Evolutionary conservation across 1,140 invertebrate genomes (phyloP), one percentile per base, ranked within the genome.

Genomic region (Trypoxylus dichotomus): DNA sequence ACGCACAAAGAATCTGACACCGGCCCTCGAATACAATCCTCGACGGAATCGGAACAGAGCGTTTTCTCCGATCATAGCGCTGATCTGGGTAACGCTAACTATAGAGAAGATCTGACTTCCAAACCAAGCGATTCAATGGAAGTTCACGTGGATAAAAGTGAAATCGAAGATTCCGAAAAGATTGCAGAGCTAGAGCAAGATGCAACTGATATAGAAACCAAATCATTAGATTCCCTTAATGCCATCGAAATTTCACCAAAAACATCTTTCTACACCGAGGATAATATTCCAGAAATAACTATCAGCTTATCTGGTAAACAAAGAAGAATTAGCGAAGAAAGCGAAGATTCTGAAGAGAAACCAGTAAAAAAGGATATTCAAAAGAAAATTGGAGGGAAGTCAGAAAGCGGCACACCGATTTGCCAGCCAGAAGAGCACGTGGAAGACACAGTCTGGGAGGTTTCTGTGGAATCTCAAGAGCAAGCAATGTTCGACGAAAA

Each of bases 381-480:
- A 13, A 21, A 24, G 24, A 29, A 68, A 27, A 24, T 78, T 11
- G 75, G 72, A n/a, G 75, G 79, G 41, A 80, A 82, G 76, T 47
- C 72, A 32, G 60, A 63, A 24, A 68, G 37, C 21, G 54, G 84
- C 79, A 88, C 88, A 37, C 87, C 89, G 0, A 85, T 91, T 42
- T 87, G 90, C 81, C 85, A 89, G 83, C 87, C 89, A 25, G 87
- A 90, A 83, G 87, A 90, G 83, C 87, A 89, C 79, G 86, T 91
- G 78, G 87, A 90, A 81, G 89, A 91, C 79, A 90, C 90, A 77
- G 85, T 92, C 72, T 91, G 91, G 89, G 91, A 92, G 87, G 89
- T 91, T 32, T 88, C 91, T 27, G 83, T 91, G 15, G 88, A 91
- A 84, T 88, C 90, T 82, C 85, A 87, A 77, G 76, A 81, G 15